Evolutionary conservation across 2,113 vertebrate species (phyloP).

Genomic region (Heteronetta atricapilla): DNA sequence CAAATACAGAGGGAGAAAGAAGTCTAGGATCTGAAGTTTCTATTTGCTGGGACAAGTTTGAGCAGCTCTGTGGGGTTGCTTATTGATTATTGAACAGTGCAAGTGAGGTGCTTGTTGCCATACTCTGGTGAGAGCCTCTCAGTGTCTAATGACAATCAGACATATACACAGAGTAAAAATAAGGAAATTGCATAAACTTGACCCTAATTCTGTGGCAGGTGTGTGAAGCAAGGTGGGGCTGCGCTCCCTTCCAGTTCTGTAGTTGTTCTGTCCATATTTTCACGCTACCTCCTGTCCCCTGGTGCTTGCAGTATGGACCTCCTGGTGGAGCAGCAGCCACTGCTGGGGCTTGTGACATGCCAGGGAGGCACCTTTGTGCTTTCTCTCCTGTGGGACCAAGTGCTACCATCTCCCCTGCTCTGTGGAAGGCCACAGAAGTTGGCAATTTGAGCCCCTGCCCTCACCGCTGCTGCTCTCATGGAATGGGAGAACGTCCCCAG

Average conservation of each 20-base stretch:
- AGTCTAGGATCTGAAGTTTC: neutral
- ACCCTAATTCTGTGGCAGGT: neutral
- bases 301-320: neutral
- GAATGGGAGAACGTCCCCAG: neutral
- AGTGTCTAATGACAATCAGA: neutral
- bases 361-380: neutral
- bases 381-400: neutral
- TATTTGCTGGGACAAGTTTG: neutral
- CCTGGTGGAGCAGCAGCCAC: neutral
- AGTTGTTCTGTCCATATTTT: neutral
- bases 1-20: neutral
- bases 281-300: neutral
- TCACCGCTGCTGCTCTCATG: neutral
- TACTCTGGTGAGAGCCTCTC: neutral
- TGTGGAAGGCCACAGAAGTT: neutral
- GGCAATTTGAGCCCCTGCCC: neutral
- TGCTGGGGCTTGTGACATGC: neutral
- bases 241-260: neutral
- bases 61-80: rapidly evolving
- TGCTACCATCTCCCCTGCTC: neutral
- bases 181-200: neutral
- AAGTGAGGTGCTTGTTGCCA: rapidly evolving
- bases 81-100: neutral
- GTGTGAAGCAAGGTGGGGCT: neutral
- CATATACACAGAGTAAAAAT: neutral